These are phyloP conservation scores for Metridium senile DNA, from an alignment of 92 coral and sea anemone genomes.

Conservation along the genomic window DNA sequence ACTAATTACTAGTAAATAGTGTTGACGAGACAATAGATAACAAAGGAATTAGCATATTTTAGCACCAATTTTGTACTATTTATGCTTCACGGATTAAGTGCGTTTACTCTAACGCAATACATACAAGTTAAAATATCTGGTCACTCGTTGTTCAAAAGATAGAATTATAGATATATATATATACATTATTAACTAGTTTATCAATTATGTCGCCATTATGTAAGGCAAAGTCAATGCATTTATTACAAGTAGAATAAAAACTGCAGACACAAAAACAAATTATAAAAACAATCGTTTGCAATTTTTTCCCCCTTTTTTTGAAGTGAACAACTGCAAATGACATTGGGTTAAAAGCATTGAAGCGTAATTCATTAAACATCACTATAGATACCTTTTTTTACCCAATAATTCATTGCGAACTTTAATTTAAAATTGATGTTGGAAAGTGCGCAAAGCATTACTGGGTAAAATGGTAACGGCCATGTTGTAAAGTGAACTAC, in stretches of 20 bases:
- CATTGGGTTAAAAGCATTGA: neutral
- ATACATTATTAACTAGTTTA: conserved; percentile 16
- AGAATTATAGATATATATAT: conserved; percentile 12
- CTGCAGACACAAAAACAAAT: too few relatives aligned
- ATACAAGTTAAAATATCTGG: neutral
- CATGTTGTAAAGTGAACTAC: neutral
- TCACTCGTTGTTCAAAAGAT: conserved; percentile 15
- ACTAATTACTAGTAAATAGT: too few relatives aligned
- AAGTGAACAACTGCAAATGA: neutral
- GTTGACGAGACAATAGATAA: too few relatives aligned
- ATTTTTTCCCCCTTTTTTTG: neutral
- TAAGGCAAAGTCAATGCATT: conserved; percentile 3
- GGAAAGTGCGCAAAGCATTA: neutral
- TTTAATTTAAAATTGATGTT: too few relatives aligned
- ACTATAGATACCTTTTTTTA: neutral
- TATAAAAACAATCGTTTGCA: neutral
- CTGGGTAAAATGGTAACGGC: neutral
- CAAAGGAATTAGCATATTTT: too few relatives aligned
- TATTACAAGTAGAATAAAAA: neutral
- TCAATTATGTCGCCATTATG: neutral
- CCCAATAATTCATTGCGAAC: neutral
- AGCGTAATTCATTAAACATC: neutral
- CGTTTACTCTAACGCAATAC: neutral
- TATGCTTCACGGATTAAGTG: too few relatives aligned
- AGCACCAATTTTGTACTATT: too few relatives aligned